Evolutionary conservation across 2,888 invertebrate genomes (phyloP).

Genomic region (Syrphus vitripennis): DNA sequence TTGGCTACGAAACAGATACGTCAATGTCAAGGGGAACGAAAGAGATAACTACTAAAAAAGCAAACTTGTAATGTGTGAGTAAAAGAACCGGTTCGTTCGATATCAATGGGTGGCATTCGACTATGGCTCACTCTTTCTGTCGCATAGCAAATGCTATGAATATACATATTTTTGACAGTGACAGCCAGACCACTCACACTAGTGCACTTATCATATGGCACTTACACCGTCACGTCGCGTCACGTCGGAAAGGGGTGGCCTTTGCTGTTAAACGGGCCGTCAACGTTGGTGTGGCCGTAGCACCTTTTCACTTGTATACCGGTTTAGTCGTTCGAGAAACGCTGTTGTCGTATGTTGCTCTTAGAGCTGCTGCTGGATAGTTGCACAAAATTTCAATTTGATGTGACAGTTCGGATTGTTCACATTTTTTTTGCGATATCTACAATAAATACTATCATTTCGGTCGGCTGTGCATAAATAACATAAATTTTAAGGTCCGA

Average conservation of each 20-base stretch:
- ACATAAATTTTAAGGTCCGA: neutral
- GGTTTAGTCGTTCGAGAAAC: constrained; percentile 81
- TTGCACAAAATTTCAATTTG: constrained; percentile 61
- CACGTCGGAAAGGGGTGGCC: constrained; percentile 66
- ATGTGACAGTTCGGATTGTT: constrained; percentile 67
- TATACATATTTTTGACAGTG: constrained; percentile 50
- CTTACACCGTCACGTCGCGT: too few relatives aligned
- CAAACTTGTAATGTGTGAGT: neutral
- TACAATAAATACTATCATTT: constrained; percentile 33
- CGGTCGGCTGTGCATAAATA: constrained; percentile 38
- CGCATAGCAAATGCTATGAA: neutral
- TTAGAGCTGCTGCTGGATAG: constrained; percentile 72
- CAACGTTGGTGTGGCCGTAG: constrained; percentile 60
- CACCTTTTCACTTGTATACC: constrained; percentile 72
- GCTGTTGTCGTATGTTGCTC: constrained; percentile 73
- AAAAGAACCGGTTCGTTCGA: constrained; percentile 64
- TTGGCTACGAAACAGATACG: constrained; percentile 74
- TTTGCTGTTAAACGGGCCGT: constrained; percentile 40
- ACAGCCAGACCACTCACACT: constrained; percentile 51
- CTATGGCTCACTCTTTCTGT: constrained; percentile 43
- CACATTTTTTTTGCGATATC: constrained; percentile 16
- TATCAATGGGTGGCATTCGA: constrained; percentile 49
- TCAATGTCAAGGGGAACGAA: neutral
- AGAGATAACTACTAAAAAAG: constrained; percentile 11
- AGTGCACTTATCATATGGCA: constrained; percentile 35